phyloP scores from a whole-genome alignment of 2,113 vertebrate species.

The Neomonachus schauinslandi region DNA sequence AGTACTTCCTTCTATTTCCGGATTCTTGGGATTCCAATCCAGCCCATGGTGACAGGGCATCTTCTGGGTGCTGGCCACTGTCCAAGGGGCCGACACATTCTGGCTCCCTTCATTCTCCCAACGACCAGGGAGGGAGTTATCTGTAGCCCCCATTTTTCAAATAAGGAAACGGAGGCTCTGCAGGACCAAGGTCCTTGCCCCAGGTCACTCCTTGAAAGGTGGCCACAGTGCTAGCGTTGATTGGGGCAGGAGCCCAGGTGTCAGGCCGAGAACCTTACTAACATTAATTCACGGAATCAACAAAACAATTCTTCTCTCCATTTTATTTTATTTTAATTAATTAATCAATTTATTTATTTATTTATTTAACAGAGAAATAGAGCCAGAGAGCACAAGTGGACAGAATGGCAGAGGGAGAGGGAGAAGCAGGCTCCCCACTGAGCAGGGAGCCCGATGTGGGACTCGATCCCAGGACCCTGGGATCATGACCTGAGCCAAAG shows the following conservation, averaged over 20 bases:
- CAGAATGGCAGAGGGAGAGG: too few species aligned
- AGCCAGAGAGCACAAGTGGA: too few species aligned
- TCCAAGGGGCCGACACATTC: too few species aligned
- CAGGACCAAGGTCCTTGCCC: not conserved
- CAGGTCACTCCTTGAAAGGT: not conserved
- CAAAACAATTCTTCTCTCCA: not conserved
- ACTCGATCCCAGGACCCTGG: too few species aligned
- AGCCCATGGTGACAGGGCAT: not conserved
- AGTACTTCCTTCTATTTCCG: not conserved
- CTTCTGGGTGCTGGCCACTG: not conserved
- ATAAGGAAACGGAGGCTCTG: not conserved
- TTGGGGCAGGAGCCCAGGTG: not conserved
- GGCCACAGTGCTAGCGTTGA: rapidly evolving
- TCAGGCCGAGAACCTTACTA: not conserved
- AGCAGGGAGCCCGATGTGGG: too few species aligned
- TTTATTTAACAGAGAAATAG: too few species aligned
- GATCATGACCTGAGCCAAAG: too few species aligned
- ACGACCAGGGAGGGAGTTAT: not conserved
- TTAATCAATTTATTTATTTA: too few species aligned
- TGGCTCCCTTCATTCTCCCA: not conserved
- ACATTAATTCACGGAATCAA: not conserved
- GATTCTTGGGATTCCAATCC: not conserved
- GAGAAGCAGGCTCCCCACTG: too few species aligned
- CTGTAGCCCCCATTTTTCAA: not conserved
- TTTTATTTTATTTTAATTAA: not conserved